Conservation (phyloP, 2,113 vertebrate species). For the Athene noctua region DNA sequence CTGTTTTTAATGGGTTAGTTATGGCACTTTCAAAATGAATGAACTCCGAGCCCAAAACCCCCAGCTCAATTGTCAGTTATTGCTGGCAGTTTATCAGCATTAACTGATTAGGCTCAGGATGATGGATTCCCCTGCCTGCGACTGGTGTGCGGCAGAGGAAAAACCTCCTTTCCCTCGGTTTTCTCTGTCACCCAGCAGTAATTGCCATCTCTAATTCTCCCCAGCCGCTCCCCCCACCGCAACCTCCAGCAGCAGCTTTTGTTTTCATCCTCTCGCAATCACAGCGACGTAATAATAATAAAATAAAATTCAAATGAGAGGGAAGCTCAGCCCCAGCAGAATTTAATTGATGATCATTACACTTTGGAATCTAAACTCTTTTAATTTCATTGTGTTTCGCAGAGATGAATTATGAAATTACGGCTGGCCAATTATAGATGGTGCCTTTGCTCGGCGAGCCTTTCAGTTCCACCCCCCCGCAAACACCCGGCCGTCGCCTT, state of each 20-base stretch:
- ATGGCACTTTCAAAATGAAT: slow-evolving; percentile 70
- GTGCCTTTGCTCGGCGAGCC: slow-evolving; percentile 17
- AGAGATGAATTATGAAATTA: slow-evolving; percentile 74
- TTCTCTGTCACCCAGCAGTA: slow-evolving; percentile 14
- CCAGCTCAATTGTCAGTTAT: slow-evolving; percentile 76
- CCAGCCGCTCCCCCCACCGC: neutral
- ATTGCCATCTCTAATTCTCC: slow-evolving; percentile 27
- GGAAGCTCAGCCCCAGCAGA: slow-evolving; percentile 68
- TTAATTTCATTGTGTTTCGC: slow-evolving; percentile 71
- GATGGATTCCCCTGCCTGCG: slow-evolving; percentile 73
- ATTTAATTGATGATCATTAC: slow-evolving; percentile 77
- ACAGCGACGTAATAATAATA: slow-evolving; percentile 34
- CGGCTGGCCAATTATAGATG: slow-evolving; percentile 59
- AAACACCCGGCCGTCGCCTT: neutral
- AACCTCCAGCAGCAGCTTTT: neutral
- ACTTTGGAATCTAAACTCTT: slow-evolving; percentile 73
- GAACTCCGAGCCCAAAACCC: slow-evolving; percentile 60
- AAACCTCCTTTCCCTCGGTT: neutral
- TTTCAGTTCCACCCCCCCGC: neutral
- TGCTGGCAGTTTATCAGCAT: slow-evolving; percentile 81
- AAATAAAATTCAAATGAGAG: slow-evolving; percentile 74
- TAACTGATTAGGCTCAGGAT: slow-evolving; percentile 77
- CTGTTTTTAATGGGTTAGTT: slow-evolving; percentile 46
- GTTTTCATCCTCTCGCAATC: neutral
- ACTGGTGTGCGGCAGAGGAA: neutral